Evolutionary conservation across 2,888 invertebrate species (phyloP).

Genomic region (Atethmia centrago): DNA sequence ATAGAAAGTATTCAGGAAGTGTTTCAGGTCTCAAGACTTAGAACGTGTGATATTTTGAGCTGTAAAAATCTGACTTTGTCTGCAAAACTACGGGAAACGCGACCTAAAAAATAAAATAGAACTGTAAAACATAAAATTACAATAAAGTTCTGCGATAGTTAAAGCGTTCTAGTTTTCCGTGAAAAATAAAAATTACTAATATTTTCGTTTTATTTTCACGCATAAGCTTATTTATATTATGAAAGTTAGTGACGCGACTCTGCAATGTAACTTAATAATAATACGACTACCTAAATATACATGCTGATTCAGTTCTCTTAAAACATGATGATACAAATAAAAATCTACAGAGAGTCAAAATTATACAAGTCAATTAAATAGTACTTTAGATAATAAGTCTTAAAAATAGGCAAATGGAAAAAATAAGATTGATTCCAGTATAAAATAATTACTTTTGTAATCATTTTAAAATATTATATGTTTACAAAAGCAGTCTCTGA

Average conservation of each 20-base stretch:
- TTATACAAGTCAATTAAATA: conserved; percentile 17
- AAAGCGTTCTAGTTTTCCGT: conserved; percentile 27
- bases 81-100: not conserved
- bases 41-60: not conserved
- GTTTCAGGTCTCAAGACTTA: conserved; percentile 23
- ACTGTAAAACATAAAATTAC: conserved; percentile 5
- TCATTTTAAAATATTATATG: not conserved
- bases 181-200: conserved; percentile 2
- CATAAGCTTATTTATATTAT: not conserved
- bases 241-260: not conserved
- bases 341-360: conserved; percentile 27
- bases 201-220: not conserved
- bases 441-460: not conserved
- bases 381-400: not conserved
- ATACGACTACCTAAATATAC: conserved; percentile 27
- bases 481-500: not conserved
- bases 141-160: conserved; percentile 6
- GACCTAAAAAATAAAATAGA: conserved; percentile 26
- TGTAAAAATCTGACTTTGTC: not conserved
- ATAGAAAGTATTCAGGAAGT: conserved; percentile 17
- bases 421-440: not conserved
- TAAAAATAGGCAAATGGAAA: not conserved
- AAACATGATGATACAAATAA: conserved; percentile 34
- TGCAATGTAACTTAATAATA: conserved; percentile 3
- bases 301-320: conserved; percentile 3